Conservation (phyloP, 2,888 invertebrate genomes). For the Acheta domesticus region DNA sequence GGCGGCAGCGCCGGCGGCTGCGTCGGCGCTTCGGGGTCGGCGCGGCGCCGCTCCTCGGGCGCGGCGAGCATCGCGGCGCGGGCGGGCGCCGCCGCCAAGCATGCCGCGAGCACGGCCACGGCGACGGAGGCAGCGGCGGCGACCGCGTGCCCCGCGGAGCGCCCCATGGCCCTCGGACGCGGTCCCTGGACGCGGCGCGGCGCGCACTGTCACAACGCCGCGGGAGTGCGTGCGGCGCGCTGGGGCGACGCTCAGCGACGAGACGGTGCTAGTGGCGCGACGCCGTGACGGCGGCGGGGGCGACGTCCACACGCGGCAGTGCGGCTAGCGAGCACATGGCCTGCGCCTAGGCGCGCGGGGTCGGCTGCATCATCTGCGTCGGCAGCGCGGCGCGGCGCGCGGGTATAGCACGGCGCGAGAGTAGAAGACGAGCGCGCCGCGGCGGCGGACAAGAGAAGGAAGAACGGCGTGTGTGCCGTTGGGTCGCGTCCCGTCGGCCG, state of each 20-base stretch:
- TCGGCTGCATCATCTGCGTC: background rate
- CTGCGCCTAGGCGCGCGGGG: background rate
- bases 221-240: constrained; percentile 65
- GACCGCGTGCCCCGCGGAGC: no score
- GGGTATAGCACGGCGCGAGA: background rate
- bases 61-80: no score
- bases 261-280: background rate
- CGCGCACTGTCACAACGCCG: constrained; percentile 66
- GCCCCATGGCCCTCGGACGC: constrained; percentile 75
- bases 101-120: no score
- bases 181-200: constrained; percentile 74
- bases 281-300: background rate
- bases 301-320: background rate
- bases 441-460: background rate
- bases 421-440: background rate
- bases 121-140: no score
- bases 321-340: background rate
- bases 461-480: background rate
- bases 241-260: constrained; percentile 42
- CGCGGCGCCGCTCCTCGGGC: no score
- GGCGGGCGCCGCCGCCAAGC: no score
- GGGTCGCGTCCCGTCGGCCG: background rate
- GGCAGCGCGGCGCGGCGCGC: background rate
- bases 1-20: constrained; percentile 9
- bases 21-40: no score